Base-by-base conservation (phyloP, 2,888 invertebrate species). In the Shargacucullia verbasci region DNA sequence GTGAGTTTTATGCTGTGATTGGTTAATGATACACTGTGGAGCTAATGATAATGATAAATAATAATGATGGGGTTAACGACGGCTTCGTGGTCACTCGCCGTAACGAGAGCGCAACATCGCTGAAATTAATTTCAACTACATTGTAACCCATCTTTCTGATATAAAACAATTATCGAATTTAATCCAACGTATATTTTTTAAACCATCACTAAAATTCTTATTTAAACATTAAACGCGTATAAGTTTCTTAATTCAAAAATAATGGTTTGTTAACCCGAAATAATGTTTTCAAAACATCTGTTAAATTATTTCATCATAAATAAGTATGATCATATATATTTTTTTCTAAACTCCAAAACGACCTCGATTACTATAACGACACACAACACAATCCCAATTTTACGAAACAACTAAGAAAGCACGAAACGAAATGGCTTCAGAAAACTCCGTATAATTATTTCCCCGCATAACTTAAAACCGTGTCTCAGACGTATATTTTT, bases 401-500 rank as follows among this genome's bases (percentile, higher is more conserved):
- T 70, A 73, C 29, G 57, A 64, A 68, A 70, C 46, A 34, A 46
- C 62, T 61, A 58, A 54, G 77, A 76, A 76, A 72, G 79, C 73
- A 79, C 76, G 71, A 81, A 84, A 86, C 76, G 70, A 81, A 84
- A 86, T 83, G 79, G 77, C 78, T 83, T 79, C 37, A 69, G 67
- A 79, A 80, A 82, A 81, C 75, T 73, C 74, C 78, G 82, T 81
- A 80, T 86, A 85, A 89, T 90, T 84, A 85, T 43, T 62, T 39
- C 74, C 70, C 72, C 66, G 71, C 70, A 73, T 77, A 78, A 69
- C 38, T 43, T 55, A 13, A 50, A 67, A 61, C 68, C 73, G 68
- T 66, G 69, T 79, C 73, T 76, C 81, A 84, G 85, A 84, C 88
- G 83, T 89, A 84, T 93, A 87, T 84, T 93, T 93, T 90, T 87